These are phyloP conservation scores for Chydorus sphaericus DNA, from an alignment of 2,888 invertebrate species.

Conservation along the genomic window DNA sequence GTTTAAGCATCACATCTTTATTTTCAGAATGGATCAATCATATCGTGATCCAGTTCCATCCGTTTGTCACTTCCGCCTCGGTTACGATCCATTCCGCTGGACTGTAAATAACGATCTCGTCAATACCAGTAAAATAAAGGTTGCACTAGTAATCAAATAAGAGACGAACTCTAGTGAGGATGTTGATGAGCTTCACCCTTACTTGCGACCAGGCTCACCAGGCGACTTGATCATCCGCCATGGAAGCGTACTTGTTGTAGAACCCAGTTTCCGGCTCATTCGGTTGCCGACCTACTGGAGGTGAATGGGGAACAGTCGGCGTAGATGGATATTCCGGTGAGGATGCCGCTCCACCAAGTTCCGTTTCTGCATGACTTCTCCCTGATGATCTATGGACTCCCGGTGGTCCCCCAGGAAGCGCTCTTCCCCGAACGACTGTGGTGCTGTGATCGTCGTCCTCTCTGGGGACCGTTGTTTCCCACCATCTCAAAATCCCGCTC, in stretches of 20 bases:
- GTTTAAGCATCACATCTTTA: conserved; percentile 20
- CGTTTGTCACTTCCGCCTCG: background rate
- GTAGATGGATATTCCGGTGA: background rate
- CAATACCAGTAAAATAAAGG: background rate
- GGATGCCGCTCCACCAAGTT: background rate
- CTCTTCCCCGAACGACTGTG: conserved; percentile 19
- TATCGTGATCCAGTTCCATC: conserved; percentile 33
- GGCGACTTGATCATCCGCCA: conserved; percentile 33
- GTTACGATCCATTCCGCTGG: background rate
- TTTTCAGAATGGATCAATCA: conserved; percentile 23
- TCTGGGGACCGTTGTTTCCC: conserved; percentile 14
- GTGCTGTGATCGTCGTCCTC: conserved; percentile 27
- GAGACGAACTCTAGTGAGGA: too few species aligned
- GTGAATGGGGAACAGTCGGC: background rate
- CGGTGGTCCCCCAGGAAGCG: background rate
- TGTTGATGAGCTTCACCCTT: too few species aligned
- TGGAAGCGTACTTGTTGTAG: conserved; percentile 56
- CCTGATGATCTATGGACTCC: background rate
- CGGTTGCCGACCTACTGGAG: background rate
- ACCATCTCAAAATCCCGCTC: conserved; percentile 23
- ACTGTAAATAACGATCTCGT: background rate
- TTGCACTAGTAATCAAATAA: background rate
- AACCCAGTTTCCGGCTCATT: conserved; percentile 7
- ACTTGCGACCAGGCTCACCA: too few species aligned
- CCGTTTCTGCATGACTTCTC: background rate